Percentiles rank a stretch among this genome's conserved stretches.
Evolutionary conservation across 1,140 invertebrate genomes (phyloP).

Genomic region (Orius insidiosus): DNA sequence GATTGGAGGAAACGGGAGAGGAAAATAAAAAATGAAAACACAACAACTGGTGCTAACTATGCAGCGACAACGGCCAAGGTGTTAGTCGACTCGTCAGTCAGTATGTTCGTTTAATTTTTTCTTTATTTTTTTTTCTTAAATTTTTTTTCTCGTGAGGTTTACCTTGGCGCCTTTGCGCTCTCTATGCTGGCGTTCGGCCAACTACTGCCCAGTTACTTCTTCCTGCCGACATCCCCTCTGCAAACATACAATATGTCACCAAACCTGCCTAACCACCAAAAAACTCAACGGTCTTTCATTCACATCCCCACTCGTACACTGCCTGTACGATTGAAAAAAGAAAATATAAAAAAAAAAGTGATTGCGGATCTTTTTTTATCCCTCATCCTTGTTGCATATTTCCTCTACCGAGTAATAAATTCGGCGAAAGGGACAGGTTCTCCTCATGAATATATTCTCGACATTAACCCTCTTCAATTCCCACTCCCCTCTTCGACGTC

Average conservation of each 20-base stretch:
- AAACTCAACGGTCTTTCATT: too few relatives aligned
- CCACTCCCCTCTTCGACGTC: background rate
- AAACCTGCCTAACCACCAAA: background rate
- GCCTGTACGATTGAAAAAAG: too few relatives aligned
- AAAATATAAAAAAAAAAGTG: too few relatives aligned
- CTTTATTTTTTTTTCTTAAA: background rate
- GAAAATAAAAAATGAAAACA: conserved; percentile 9
- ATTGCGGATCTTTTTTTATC: too few relatives aligned
- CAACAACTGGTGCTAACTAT: conserved; percentile 16
- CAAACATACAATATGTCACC: conserved; percentile 16
- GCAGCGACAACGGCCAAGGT: conserved; percentile 16
- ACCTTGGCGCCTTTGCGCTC: conserved; percentile 12
- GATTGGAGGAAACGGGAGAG: background rate
- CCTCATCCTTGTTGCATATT: too few relatives aligned
- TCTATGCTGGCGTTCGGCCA: conserved; percentile 13
- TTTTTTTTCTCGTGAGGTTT: conserved; percentile 6
- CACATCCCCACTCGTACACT: too few relatives aligned
- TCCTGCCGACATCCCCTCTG: conserved; percentile 14
- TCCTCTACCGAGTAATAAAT: too few relatives aligned
- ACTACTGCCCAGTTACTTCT: conserved; percentile 10
- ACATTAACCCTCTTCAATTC: too few relatives aligned
- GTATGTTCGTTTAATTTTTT: background rate
- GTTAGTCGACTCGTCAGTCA: conserved; percentile 1
- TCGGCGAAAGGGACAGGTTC: too few relatives aligned
- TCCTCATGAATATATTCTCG: too few relatives aligned